Base-by-base conservation (phyloP, 2,797 vertebrate species). In the Acropternis orthonyx region DNA sequence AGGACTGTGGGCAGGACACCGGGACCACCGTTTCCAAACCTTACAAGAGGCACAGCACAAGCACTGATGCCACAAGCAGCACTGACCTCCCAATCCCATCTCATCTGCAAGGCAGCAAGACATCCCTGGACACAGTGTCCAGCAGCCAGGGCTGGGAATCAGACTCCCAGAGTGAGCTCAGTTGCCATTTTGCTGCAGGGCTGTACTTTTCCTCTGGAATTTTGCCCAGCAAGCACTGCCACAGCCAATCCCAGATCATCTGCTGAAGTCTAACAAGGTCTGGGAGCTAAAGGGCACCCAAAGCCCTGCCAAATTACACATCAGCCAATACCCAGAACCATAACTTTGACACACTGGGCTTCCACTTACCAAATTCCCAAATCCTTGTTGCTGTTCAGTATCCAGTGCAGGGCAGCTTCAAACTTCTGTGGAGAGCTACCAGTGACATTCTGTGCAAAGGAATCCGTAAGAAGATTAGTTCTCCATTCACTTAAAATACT, bases 321-420 rank as follows among this genome's bases (percentile, higher is more conserved):
- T 18, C 71, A 71, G 72, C 17, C 55, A 67, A 27, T 44, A 28
- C 15, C 4, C 0, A 44, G 6, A 69, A 44, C 48, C 2, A 3
- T 1, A 18, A 20, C 36, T 39, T 36, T 12, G 66, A 58, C 73
- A 58, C 46, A 30, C 56, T 3, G 13, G 21, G 26, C n/a, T 66
- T 39, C 49, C 58, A 88, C 92, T 88, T 55, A 98, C 98, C 97
- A 74, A 93, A 98, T 98, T 91, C 98, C 98, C 78, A 98, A 95
- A 30, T 98, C 98, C 92, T 96, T 98, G 89, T 98, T 97, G 88
- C 96, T 98, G 96, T 97, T 98, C 44, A 98, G 91, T 55, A 98
- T 96, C 98, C 97, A 98, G 56, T 96, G 91, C 93, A 98, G 94
- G 8, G 98, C 98, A 14, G 97, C 97, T 76, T 97, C 96, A 89